Base-by-base conservation (phyloP, 2,113 vertebrate species). In the Hirundichthys speculiger region DNA sequence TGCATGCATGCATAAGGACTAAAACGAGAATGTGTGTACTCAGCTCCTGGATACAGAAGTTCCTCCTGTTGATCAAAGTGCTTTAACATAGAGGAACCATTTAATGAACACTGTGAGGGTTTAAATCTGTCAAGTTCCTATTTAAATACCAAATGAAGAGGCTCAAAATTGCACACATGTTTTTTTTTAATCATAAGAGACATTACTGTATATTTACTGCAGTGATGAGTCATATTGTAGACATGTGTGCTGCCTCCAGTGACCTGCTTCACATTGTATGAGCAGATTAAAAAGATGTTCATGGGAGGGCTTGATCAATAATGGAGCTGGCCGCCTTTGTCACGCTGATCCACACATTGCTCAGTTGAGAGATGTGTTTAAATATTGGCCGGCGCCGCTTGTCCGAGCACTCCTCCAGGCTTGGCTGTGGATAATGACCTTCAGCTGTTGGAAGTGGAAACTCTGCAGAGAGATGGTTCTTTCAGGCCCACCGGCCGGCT, bases 361-460 rank as follows among this genome's bases (percentile, higher is more conserved):
- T n/a, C n/a, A 19, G 22, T 50, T 72, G 69, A 77, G 75, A 77
- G 71, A 71, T 69, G 70, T 78, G 68, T 85, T 78, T 79, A 75
- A 83, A 89, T 55, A 72, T 73, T 82, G 76, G 53, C 60, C 34
- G 89, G 84, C 83, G 80, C 84, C 85, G 55, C 66, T 78, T 13
- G 75, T 84, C 73, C 24, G 4, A 69, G 54, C 68, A 77, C 84
- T 86, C 65, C 54, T 68, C 77, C 68, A 69, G 83, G 65, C 85
- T 74, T 58, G 68, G 61, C 79, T 62, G 60, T 30, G 56, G 75
- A 75, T 92, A 90, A 88, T 86, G 81, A 88, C 79, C 76, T 80
- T 88, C 92, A 93, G 91, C 91, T 93, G 92, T 90, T 86, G 66
- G 82, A 82, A 77, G 79, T 85, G 75, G 82, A 87, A 87, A 83